These are phyloP conservation scores for Empidonax traillii DNA, from an alignment of 2,113 vertebrate genomes.

Conservation along the genomic window DNA sequence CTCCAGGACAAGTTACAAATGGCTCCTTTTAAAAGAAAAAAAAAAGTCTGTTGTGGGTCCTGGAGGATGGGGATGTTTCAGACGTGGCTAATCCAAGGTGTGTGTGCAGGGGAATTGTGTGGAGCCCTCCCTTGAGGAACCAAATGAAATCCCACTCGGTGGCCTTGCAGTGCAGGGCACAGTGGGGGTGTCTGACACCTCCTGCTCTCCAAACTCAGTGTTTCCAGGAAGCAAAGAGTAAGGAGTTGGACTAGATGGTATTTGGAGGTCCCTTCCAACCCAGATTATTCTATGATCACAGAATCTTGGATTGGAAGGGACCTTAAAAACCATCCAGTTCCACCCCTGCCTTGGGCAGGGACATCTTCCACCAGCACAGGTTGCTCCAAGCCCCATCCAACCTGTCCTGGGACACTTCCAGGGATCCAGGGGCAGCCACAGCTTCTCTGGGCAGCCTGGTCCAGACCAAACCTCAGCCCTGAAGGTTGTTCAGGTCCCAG, in stretches of 20 bases:
- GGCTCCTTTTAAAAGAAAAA: neutral
- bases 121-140: neutral
- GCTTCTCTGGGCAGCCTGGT: neutral
- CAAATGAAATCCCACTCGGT: accelerated
- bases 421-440: neutral
- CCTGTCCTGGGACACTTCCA: neutral
- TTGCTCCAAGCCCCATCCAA: accelerated
- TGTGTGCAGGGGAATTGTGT: neutral
- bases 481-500: neutral
- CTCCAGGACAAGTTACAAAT: neutral
- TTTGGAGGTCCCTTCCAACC: neutral
- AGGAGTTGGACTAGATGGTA: neutral
- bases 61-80: neutral
- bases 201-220: neutral
- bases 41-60: neutral
- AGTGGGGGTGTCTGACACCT: neutral
- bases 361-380: neutral
- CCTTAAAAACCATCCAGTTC: accelerated
- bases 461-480: neutral
- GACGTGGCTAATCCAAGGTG: neutral
- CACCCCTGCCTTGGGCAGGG: neutral
- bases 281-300: neutral
- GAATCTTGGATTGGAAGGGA: neutral
- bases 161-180: neutral
- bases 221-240: neutral